phyloP scores from a whole-genome alignment of 2,888 invertebrate species.

The Autographa gamma region DNA sequence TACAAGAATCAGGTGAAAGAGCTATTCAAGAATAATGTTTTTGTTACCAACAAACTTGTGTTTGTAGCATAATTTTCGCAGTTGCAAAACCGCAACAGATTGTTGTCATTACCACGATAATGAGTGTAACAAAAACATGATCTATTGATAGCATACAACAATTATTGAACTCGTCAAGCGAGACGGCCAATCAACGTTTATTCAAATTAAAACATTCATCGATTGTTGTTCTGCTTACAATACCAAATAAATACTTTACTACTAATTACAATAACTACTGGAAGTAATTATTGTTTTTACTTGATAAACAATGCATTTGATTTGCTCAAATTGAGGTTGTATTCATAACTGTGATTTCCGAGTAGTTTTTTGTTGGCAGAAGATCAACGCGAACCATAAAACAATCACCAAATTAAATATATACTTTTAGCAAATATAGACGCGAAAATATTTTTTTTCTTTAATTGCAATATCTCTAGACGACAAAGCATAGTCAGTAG shows the following conservation, averaged over 20 bases:
- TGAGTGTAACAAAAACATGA: background rate
- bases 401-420: background rate
- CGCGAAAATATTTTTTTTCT: background rate
- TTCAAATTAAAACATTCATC: background rate
- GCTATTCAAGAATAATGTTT: too few species aligned
- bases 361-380: background rate
- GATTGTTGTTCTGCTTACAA: background rate
- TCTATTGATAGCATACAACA: background rate
- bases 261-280: background rate
- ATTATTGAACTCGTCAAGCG: background rate
- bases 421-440: background rate
- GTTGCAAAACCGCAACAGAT: background rate
- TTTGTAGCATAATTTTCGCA: background rate
- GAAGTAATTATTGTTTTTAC: too few species aligned
- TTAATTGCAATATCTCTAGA: background rate
- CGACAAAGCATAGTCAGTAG: background rate
- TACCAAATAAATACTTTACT: background rate
- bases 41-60: background rate
- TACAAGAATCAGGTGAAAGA: too few species aligned
- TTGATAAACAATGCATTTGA: background rate
- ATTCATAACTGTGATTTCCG: background rate
- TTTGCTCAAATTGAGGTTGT: background rate
- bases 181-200: background rate
- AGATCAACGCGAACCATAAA: background rate
- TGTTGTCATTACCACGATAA: background rate